A percentile compares a stretch with the other conserved stretches of the same genome.
phyloP scores from a whole-genome alignment of 2,113 vertebrate species.

The Mastomys natalensis region DNA sequence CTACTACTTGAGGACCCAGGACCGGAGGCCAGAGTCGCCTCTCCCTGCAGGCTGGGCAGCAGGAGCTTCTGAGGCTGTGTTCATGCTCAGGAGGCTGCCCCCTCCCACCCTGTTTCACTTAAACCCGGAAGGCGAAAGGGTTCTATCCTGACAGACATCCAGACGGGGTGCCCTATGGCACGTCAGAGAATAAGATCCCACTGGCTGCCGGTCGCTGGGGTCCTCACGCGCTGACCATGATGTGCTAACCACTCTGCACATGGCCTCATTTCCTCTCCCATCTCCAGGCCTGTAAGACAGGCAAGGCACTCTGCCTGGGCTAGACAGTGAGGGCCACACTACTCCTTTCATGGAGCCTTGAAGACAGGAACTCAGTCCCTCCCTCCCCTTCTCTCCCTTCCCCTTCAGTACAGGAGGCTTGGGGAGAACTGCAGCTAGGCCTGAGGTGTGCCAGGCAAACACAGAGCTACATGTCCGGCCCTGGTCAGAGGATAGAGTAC shows the following conservation, averaged over 20 bases:
- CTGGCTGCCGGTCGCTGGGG: background rate
- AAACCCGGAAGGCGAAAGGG: background rate
- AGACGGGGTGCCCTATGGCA: background rate
- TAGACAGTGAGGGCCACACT: background rate
- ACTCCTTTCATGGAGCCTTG: too few relatives aligned
- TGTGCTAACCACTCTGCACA: background rate
- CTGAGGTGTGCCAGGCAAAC: background rate
- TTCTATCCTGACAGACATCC: too few relatives aligned
- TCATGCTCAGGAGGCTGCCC: background rate
- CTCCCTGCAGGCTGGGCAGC: background rate
- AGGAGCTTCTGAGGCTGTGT: background rate
- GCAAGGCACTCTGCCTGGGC: background rate
- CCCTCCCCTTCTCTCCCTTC: background rate
- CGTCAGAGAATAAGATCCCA: background rate
- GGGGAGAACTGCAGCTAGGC: background rate
- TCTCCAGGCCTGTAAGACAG: background rate
- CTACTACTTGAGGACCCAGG: background rate
- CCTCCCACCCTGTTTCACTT: background rate
- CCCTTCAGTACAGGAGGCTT: background rate
- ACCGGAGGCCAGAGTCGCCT: background rate
- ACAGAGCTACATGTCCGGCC: background rate
- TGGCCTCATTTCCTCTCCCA: background rate
- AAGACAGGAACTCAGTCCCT: background rate
- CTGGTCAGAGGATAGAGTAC: background rate
- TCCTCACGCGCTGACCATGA: background rate